These are phyloP conservation scores for Drosophila birchii DNA, from an alignment of 2,888 invertebrate genomes.

Conservation along the genomic window DNA sequence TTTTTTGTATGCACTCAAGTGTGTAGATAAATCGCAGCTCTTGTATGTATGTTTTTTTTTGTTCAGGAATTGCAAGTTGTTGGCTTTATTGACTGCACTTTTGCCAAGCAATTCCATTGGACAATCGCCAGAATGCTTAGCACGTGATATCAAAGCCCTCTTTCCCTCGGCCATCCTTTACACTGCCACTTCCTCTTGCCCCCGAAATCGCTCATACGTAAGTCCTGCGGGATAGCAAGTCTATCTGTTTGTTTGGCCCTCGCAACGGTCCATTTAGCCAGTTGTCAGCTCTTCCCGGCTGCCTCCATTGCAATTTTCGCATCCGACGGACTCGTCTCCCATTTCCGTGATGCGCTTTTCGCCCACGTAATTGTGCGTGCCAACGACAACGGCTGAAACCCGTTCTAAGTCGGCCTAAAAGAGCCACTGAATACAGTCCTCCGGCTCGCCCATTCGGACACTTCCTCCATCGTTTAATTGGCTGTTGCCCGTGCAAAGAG, in stretches of 20 bases:
- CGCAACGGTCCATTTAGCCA: constrained; percentile 28
- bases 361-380: constrained; percentile 66
- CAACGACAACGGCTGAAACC: constrained; percentile 39
- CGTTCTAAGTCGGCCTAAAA: constrained; percentile 33
- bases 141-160: constrained; percentile 27
- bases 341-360: constrained; percentile 53
- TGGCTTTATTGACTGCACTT: constrained; percentile 15
- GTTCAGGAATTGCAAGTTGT: neutral
- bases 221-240: constrained; percentile 3
- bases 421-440: constrained; percentile 14
- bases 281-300: constrained; percentile 26
- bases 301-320: constrained; percentile 31
- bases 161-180: neutral
- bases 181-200: constrained; percentile 2
- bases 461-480: constrained; percentile 20
- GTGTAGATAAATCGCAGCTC: constrained; percentile 8
- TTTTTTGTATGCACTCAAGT: neutral
- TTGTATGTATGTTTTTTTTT: neutral
- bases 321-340: constrained; percentile 17
- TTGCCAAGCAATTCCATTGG: constrained; percentile 3
- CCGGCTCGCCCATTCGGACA: neutral
- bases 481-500: constrained; percentile 6
- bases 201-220: constrained; percentile 17
- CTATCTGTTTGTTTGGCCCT: constrained; percentile 29
- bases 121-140: constrained; percentile 21